Conservation (phyloP, 2,113 vertebrate species). For the Cottus gobio region DNA sequence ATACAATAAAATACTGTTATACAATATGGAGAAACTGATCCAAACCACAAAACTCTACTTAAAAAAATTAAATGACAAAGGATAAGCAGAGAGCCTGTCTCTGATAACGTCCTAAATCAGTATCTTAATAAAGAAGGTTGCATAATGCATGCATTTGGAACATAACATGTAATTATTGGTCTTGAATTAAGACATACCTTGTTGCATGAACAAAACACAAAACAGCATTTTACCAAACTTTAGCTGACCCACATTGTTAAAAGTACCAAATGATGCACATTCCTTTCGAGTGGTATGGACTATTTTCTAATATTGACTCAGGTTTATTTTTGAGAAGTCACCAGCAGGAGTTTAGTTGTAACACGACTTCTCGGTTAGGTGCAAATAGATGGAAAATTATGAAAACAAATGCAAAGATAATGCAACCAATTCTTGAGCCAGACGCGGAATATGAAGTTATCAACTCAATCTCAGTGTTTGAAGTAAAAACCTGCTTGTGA, state of each 20-base stretch:
- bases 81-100: no score
- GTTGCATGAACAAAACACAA: neutral
- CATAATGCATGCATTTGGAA: neutral
- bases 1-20: no score
- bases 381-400: neutral
- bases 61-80: no score
- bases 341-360: neutral
- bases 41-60: no score
- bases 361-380: neutral
- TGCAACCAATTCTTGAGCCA: neutral
- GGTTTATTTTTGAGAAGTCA: neutral
- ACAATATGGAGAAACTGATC: no score
- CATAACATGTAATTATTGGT: neutral
- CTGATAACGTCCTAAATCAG: no score
- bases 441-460: neutral
- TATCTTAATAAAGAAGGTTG: no score
- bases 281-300: neutral
- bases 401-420: neutral
- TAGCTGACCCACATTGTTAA: neutral
- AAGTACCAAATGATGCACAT: neutral
- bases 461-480: neutral
- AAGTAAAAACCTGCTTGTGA: constrained; percentile 1
- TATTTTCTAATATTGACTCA: neutral
- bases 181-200: no score
- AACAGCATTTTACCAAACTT: neutral